Evolutionary conservation across 2,888 invertebrate species (phyloP), one percentile per base, ranked within the genome.

Genomic region (Tetragonisca angustula): DNA sequence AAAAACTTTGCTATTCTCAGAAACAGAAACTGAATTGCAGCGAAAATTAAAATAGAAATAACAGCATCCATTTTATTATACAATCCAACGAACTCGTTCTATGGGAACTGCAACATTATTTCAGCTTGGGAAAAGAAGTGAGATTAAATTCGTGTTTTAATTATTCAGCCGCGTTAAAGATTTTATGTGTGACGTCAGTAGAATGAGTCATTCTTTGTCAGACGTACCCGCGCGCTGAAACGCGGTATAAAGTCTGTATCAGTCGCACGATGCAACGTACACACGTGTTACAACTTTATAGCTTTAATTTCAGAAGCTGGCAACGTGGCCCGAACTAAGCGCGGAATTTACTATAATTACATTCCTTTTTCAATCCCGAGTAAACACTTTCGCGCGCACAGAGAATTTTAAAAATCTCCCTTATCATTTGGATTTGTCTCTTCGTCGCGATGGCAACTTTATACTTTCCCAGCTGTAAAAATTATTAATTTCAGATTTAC

Each of bases 111-210:
- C 32, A 3, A 27, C 27, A 4, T 56, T 69, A 62, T 36, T 56
- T 43, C 36, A 19, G 21, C 15, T 36, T 64, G 27, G 19, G 27
- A 24, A 32, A 50, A 50, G 61, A 24, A n/a, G 59, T 50, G 52
- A 24, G 64, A 81, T 81, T 81, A 71, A 75, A 54, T 75, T 80
- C 69, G n/a, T 27, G 69, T 52, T 82, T 82, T 76, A 82, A 82
- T 82, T 70, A 81, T 70, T 81, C 76, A 43, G n/a, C 17, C 43
- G 32, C 61, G 43, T 82, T 76, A 67, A 83, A 83, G 81, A 62
- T 76, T 83, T 83, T 76, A 71, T 70, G 76, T 32, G 32, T 32
- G 4, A 24, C 24, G 65, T 15, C 70, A 71, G 71, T 71, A 32
- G 67, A 67, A 76, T 50, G 76, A 81, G 32, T 83, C 81, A 62